Evolutionary conservation across 2,888 invertebrate genomes (phyloP), one percentile per base, ranked within the genome.

Genomic region (Aspidiotus rigidus): DNA sequence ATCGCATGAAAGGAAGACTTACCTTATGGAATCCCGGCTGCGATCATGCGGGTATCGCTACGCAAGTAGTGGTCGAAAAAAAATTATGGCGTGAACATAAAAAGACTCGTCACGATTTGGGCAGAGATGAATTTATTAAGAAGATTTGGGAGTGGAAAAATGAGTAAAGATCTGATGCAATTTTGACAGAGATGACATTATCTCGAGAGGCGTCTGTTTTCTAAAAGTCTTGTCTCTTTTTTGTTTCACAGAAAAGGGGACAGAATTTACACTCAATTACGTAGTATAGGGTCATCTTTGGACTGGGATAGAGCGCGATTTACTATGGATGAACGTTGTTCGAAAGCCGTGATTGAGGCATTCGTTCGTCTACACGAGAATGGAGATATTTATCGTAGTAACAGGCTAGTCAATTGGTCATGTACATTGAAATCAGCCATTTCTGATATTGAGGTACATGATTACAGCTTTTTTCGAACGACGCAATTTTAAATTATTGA

Each of bases 21-120:
- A 91, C 93, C 0, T 79, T 97, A 0, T 99, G 98, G 96, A 90
- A 93, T 76, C 99, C 99, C 0, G 99, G 99, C 1, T 93, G 95
- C 76, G 99, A 99, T 81, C 99, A 99, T 80, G 99, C 99, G 1
- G 99, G 99, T 69, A 99, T 99, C 74, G 99, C 99, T 2, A 99
- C 99, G 0, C 99, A 99, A 79, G 95, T 97, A 15, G 94, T 99
- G 0, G 99, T 99, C 0, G 99, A 99, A 79, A 98, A 97, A 78
- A 90, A 92, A 75, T 76, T 99, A 7, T 91, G 90, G 89, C 85
- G 90, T 49, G 95, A 96, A 75, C 86, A 89, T 75, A 83, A 88
- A 74, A 83, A 88, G 75, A 90, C 90, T 0, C 83, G 98, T 11
- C 94, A 98, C 77, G 93, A 98, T 76, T 79, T 99, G n/a, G 99